Base-by-base conservation (phyloP, 2,113 vertebrate species). In the Pterocles orientalis region DNA sequence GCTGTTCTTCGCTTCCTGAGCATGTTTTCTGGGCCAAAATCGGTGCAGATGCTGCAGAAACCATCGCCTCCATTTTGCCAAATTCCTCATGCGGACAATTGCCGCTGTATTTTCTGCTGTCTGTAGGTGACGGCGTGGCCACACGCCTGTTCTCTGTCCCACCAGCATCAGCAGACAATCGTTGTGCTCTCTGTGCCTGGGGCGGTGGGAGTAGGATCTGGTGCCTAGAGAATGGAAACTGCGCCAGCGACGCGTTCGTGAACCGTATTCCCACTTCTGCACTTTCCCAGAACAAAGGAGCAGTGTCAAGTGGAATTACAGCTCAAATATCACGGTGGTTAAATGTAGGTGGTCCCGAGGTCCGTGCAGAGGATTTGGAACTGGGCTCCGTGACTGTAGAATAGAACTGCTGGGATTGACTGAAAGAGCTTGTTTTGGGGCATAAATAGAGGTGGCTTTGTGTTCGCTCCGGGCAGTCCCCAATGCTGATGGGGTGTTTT, bases 331-430 rank as follows among this genome's bases (percentile, higher is more conserved):
- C 97, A 98, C 36, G 7, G 93, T 92, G 96, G 96, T 97, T 94
- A 95, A 62, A 88, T 96, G 98, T 98, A 98, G 98, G 98, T 98
- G 98, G 98, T 93, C 96, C 61, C 24, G 48, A 88, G n/a, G 31
- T 79, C 81, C 6, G 2, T 57, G 83, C 47, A 94, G 92, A 94
- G 91, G 87, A 83, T 93, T 85, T 92, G 94, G 95, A 95, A 91
- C 95, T 86, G n/a, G 2, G 92, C 95, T 97, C 81, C 23, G 25
- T 45, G n/a, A 41, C 58, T 92, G 95, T 87, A 97, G 97, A 98
- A 98, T 95, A 66, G 93, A 96, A 68, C 91, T 90, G 71, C 95
- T 94, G 96, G 95, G 96, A 81, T 36, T 66, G 92, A 94, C 81
- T 98, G 84, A 98, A 97, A 97, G 95, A 80, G 90, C 93, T 82